Evolutionary conservation across 2,888 invertebrate species (phyloP).

Genomic region (Drosophila cyrtoloma): DNA sequence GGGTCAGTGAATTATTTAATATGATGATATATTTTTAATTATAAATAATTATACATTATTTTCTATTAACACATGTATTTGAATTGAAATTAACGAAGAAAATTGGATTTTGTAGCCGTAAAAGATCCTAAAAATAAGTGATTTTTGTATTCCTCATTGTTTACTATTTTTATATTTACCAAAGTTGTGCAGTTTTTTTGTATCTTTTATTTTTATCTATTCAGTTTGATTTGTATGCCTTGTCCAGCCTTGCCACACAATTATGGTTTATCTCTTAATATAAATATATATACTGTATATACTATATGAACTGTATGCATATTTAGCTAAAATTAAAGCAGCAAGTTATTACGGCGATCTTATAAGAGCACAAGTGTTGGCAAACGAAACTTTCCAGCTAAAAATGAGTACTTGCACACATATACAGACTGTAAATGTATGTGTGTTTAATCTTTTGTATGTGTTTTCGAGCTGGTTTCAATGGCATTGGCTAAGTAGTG

Average conservation of each 20-base stretch:
- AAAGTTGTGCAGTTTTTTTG: not conserved
- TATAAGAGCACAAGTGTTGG: not conserved
- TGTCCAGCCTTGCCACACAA: not conserved
- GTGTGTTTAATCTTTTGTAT: not conserved
- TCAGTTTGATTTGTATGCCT: slow-evolving; percentile 13
- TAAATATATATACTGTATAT: not conserved
- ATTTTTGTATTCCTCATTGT: not conserved
- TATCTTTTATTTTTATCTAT: not conserved
- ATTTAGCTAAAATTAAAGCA: not conserved
- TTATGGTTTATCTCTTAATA: slow-evolving; percentile 26
- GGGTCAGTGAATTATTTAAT: too few species aligned
- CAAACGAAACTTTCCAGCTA: slow-evolving; percentile 7
- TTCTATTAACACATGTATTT: too few species aligned
- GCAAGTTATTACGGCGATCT: not conserved
- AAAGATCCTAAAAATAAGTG: too few species aligned
- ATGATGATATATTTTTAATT: not conserved
- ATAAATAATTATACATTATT: too few species aligned
- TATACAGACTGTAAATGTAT: not conserved
- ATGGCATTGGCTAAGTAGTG: slow-evolving; percentile 42
- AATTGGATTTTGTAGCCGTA: too few species aligned
- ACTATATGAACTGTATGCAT: not conserved
- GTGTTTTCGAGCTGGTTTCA: slow-evolving; percentile 36
- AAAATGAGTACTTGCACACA: slow-evolving; percentile 9
- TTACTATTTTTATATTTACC: not conserved
- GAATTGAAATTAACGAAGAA: too few species aligned